Conservation (phyloP, 1,140 invertebrate species). For the Ceratoteleas bidentatus region DNA sequence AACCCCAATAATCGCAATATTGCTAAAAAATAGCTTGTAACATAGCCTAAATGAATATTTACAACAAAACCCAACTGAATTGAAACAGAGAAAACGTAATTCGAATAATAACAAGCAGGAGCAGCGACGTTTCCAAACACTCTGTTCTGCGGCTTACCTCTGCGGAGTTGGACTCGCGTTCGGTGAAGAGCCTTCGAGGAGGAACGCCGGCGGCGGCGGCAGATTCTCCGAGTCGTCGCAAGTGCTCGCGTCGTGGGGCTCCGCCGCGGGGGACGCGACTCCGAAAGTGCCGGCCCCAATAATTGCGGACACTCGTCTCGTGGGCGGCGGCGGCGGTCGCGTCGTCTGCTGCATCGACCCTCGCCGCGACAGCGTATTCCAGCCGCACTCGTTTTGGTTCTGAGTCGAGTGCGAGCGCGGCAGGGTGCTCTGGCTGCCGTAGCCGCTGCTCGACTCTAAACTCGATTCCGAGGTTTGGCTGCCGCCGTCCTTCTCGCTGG, state of each 20-base stretch:
- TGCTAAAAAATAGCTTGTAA: no score
- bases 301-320: constrained; percentile 92
- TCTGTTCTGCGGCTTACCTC: constrained; percentile 54
- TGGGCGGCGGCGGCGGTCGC: constrained; percentile 87
- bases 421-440: constrained; percentile 87
- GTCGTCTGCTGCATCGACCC: constrained; percentile 84
- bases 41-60: no score
- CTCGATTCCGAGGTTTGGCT: constrained; percentile 87
- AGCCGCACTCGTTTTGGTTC: constrained; percentile 72
- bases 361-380: constrained; percentile 79
- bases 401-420: constrained; percentile 76
- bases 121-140: no score
- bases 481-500: constrained; percentile 83
- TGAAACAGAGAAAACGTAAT: background rate
- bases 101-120: no score
- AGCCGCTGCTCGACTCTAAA: constrained; percentile 88
- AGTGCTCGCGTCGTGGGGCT: constrained; percentile 64
- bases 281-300: constrained; percentile 69
- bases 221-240: constrained; percentile 85
- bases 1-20: no score
- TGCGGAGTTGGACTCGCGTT: constrained; percentile 76
- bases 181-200: constrained; percentile 84
- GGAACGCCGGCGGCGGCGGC: constrained; percentile 91
- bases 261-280: constrained; percentile 25
- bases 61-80: no score